Percentiles rank a stretch among this genome's conserved stretches.
Evolutionary conservation across 2,113 vertebrate genomes (phyloP).

Genomic region (Sander lucioperca): DNA sequence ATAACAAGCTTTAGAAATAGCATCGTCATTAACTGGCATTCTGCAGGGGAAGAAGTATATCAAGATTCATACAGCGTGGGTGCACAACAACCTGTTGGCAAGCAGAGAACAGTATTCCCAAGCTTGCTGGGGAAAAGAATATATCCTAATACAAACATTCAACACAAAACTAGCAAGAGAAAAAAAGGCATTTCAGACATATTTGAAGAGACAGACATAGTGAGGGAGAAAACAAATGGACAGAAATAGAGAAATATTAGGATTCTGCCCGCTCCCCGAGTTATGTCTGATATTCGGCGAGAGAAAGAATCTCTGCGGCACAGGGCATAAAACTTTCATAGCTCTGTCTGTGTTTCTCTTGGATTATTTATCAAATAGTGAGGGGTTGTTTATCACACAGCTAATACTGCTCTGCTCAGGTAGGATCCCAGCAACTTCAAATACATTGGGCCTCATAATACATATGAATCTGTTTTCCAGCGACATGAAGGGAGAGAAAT

Average conservation of each 20-base stretch:
- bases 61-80: background rate
- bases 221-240: constrained; percentile 30
- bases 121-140: background rate
- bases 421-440: constrained; percentile 44
- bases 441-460: constrained; percentile 53
- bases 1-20: constrained; percentile 41
- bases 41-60: constrained; percentile 9
- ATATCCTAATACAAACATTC: constrained; percentile 33
- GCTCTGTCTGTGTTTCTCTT: constrained; percentile 80
- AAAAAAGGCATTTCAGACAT: constrained; percentile 32
- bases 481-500: constrained; percentile 55
- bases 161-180: constrained; percentile 16
- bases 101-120: background rate
- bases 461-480: constrained; percentile 65
- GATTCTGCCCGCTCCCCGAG: constrained; percentile 54
- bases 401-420: constrained; percentile 72
- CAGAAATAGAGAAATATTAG: constrained; percentile 60
- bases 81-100: constrained; percentile 53
- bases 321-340: constrained; percentile 82
- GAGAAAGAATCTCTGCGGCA: constrained; percentile 60
- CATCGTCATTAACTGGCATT: constrained; percentile 39
- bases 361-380: constrained; percentile 84
- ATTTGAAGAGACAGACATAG: constrained; percentile 55
- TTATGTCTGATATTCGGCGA: constrained; percentile 60
- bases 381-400: constrained; percentile 81